phyloP scores from a whole-genome alignment of 2,113 vertebrate genomes.

The Phaethornis superciliosus region DNA sequence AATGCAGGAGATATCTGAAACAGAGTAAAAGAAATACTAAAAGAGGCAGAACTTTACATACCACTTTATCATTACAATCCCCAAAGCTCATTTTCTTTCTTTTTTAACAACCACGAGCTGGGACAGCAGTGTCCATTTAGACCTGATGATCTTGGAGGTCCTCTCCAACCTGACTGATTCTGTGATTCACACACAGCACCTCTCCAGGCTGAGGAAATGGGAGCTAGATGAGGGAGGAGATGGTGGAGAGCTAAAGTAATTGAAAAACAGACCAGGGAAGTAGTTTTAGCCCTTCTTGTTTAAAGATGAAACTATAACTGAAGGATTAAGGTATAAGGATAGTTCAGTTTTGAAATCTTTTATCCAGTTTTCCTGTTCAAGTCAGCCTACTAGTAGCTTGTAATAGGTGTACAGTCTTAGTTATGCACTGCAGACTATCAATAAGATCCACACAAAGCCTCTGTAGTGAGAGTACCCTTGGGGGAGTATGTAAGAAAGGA shows the following conservation, averaged over 20 bases:
- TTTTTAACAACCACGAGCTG: rapidly evolving
- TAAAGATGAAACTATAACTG: neutral
- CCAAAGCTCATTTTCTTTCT: neutral
- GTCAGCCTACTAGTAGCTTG: neutral
- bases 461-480: neutral
- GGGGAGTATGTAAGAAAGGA: neutral
- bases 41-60: neutral
- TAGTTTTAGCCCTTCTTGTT: neutral
- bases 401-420: neutral
- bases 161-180: too few species aligned
- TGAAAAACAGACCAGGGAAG: neutral
- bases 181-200: neutral
- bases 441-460: neutral
- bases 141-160: neutral
- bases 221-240: neutral
- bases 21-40: neutral
- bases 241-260: neutral
- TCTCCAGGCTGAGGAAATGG: neutral
- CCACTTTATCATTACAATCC: neutral
- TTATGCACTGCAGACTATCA: neutral
- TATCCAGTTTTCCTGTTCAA: neutral
- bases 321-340: neutral
- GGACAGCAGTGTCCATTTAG: neutral
- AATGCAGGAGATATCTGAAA: neutral
- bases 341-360: neutral